Evolutionary conservation across 2,888 invertebrate species (phyloP).

Genomic region (Protodeltote pygarga): DNA sequence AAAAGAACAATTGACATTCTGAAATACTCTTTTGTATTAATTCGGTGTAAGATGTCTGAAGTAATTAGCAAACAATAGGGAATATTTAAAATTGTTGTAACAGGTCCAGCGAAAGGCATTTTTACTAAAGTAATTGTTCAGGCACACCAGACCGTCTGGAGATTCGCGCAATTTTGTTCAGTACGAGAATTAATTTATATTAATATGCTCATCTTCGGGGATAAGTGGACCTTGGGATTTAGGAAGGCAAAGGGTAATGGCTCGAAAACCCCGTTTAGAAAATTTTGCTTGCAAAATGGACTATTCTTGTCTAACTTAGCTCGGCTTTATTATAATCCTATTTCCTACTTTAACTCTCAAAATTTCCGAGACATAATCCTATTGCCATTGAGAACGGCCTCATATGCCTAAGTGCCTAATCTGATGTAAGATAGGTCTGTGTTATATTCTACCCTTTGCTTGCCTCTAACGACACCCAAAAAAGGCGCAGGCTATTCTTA

Average conservation of each 20-base stretch:
- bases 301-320: no score
- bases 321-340: no score
- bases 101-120: conserved; percentile 19
- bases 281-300: not conserved
- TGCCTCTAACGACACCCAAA: no score
- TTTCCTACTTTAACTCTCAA: no score
- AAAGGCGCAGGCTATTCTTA: conserved; percentile 23
- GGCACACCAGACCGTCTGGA: conserved; percentile 22
- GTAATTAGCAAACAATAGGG: conserved; percentile 11
- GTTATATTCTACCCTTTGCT: no score
- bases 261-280: not conserved
- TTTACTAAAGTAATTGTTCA: not conserved
- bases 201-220: conserved; percentile 5
- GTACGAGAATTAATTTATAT: conserved; percentile 18
- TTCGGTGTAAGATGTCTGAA: conserved; percentile 1
- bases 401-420: not conserved
- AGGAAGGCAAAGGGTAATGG: conserved; percentile 3
- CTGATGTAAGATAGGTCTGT: no score
- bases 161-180: not conserved
- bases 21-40: not conserved
- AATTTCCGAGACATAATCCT: no score
- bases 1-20: conserved; percentile 9
- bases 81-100: conserved; percentile 18
- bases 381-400: no score
- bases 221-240: conserved; percentile 7